These are phyloP conservation scores for Catalaphyllia jardinei DNA, from an alignment of 64 coral and sea anemone species.

Conservation along the genomic window DNA sequence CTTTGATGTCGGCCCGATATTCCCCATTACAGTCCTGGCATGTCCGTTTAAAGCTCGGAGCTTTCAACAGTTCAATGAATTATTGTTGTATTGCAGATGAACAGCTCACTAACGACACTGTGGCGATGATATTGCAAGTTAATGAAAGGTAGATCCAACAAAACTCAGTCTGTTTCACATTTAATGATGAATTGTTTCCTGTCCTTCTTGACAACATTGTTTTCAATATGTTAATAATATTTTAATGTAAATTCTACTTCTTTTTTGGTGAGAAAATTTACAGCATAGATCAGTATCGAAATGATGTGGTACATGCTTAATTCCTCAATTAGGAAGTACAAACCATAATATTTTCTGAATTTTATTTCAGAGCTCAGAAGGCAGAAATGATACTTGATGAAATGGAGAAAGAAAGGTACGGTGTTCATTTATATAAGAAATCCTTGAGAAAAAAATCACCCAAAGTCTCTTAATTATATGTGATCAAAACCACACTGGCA, in stretches of 20 bases:
- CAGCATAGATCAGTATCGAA: background rate
- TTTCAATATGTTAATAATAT: no score
- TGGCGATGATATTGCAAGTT: conserved; percentile 89
- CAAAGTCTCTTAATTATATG: no score
- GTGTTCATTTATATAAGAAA: background rate
- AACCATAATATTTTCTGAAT: background rate
- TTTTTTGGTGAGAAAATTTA: no score
- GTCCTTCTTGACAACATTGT: background rate
- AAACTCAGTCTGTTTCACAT: background rate
- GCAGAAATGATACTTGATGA: conserved; percentile 64
- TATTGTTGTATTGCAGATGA: conserved; percentile 64
- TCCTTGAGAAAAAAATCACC: background rate
- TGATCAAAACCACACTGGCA: no score
- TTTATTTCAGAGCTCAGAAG: conserved; percentile 53
- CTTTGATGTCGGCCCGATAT: no score
- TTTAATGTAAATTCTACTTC: no score
- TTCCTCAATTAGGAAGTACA: background rate
- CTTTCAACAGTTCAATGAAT: background rate
- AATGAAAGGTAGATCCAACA: conserved; percentile 78
- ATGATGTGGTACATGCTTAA: no score
- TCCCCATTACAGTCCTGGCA: no score
- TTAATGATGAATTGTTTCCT: background rate
- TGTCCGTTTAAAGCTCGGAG: no score
- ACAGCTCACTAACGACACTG: conserved; percentile 83
- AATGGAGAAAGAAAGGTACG: conserved; percentile 72